A percentile compares a stretch with the other conserved stretches of the same genome.
Evolutionary conservation across 2,113 vertebrate species (phyloP).

Genomic region (Albula goreensis): DNA sequence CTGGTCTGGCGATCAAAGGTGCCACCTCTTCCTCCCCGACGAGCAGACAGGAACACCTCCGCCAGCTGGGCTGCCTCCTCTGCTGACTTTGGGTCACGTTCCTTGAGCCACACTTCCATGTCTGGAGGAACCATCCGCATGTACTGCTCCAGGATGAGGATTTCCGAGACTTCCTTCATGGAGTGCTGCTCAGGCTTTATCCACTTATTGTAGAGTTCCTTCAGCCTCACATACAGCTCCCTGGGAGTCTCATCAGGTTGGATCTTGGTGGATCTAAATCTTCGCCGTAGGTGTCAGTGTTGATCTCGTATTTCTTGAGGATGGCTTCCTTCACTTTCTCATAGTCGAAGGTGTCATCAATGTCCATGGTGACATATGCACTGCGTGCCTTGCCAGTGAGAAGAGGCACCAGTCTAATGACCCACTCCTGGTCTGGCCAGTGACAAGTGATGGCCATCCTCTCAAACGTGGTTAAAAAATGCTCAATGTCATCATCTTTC

Average conservation of each 20-base stretch:
- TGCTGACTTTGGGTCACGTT: not conserved
- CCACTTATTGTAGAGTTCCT: constrained; percentile 24
- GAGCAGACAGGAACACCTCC: not conserved
- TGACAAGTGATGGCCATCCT: no score
- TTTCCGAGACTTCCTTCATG: not conserved
- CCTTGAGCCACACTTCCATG: constrained; percentile 8
- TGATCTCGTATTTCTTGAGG: constrained; percentile 17
- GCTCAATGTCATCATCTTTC: no score
- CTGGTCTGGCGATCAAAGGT: no score
- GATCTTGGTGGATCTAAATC: constrained; percentile 1
- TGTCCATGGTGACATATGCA: not conserved
- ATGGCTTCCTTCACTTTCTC: constrained; percentile 1
- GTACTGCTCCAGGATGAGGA: constrained; percentile 18
- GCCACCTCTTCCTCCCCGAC: no score
- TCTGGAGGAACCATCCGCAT: constrained; percentile 21
- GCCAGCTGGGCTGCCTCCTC: constrained; percentile 7
- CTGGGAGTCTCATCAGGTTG: constrained; percentile 11
- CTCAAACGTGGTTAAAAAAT: no score
- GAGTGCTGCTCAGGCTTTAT: not conserved
- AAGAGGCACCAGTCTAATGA: no score
- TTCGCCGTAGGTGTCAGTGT: constrained; percentile 16
- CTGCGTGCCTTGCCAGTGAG: not conserved
- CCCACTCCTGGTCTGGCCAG: no score
- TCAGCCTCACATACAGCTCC: constrained; percentile 14
- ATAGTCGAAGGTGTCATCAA: not conserved